Evolutionary conservation across 2,113 vertebrate genomes (phyloP), one percentile per base, ranked within the genome.

Genomic region (Brienomyrus longianalis): DNA sequence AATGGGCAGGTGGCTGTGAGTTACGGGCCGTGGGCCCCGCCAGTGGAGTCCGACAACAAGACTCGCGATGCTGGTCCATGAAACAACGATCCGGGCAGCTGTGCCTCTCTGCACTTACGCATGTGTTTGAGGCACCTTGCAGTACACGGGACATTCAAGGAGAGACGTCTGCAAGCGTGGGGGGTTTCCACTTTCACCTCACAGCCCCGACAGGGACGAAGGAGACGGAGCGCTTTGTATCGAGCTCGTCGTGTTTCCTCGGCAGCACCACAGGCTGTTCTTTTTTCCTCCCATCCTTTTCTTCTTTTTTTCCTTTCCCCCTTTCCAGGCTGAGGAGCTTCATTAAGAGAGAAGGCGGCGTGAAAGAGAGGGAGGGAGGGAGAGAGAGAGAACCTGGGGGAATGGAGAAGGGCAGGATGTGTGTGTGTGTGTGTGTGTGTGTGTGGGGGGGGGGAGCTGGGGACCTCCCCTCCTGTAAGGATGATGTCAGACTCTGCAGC

Each of bases 401-500:
- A 87, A 50, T 89, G 88, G 89, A 48, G 85, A 48, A 80, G 91
- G 92, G 91, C 86, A 62, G 70, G 52, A 85, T 89, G 56, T 50
- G 89, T 77, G 90, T 90, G 74, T 70, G 87, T 77, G 77, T 89
- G 83, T 89, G 54, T 88, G 89, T 19, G n/a, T n/a, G n/a, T n/a
- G n/a, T n/a, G 90, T 93, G 93, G 93, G 93, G 94, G 94, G 94
- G 94, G 95, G 95, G 95, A 93, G 94, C 95, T 96, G 84, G 85
- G 59, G 96, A 95, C 95, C 95, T 96, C 93, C 94, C 94, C 94
- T 93, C 94, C 94, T 95, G 95, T 95, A 95, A 94, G 93, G 95
- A 96, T 96, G 95, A 96, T 96, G 96, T 96, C 96, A 96, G 96
- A 95, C 95, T 96, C 95, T 96, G 95, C 96, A 96, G 95, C 95